phyloP scores from a whole-genome alignment of 2,113 vertebrate species.

The Eublepharis macularius region DNA sequence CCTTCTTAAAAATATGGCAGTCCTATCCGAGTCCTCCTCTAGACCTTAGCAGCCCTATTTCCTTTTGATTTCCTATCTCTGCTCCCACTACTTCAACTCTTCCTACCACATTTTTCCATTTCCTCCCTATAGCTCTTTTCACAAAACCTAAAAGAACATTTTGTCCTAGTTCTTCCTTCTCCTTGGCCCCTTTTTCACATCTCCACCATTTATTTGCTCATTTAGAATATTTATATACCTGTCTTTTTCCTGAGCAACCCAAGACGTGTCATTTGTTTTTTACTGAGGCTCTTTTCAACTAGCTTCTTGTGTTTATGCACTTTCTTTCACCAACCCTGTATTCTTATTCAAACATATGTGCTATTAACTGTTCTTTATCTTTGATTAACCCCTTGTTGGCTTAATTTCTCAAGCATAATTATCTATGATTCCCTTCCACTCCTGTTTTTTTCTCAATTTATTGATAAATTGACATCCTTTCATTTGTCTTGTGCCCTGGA shows the following conservation, averaged over 20 bases:
- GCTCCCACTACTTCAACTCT: not conserved
- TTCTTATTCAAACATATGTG: too few relatives aligned
- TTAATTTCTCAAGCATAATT: not conserved
- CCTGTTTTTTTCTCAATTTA: not conserved
- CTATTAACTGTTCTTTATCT: too few relatives aligned
- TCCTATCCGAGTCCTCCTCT: not conserved
- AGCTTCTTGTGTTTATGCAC: too few relatives aligned
- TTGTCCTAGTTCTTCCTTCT: not conserved
- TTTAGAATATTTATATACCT: too few relatives aligned
- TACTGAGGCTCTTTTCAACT: too few relatives aligned
- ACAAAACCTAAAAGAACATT: not conserved
- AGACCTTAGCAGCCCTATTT: not conserved
- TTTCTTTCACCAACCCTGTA: too few relatives aligned
- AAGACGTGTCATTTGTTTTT: too few relatives aligned
- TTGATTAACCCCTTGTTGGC: not conserved
- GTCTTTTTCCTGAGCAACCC: too few relatives aligned
- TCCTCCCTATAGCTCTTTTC: not conserved
- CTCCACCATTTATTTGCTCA: not conserved
- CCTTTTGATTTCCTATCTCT: not conserved
- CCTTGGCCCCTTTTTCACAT: not conserved
- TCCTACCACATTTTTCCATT: not conserved
- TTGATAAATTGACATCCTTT: too few relatives aligned
- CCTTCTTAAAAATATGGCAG: too few relatives aligned
- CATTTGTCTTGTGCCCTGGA: too few relatives aligned
- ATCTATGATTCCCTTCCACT: not conserved